Evolutionary conservation across 2,113 vertebrate genomes (phyloP), one percentile per base, ranked within the genome.

Genomic region (Sitta europaea): DNA sequence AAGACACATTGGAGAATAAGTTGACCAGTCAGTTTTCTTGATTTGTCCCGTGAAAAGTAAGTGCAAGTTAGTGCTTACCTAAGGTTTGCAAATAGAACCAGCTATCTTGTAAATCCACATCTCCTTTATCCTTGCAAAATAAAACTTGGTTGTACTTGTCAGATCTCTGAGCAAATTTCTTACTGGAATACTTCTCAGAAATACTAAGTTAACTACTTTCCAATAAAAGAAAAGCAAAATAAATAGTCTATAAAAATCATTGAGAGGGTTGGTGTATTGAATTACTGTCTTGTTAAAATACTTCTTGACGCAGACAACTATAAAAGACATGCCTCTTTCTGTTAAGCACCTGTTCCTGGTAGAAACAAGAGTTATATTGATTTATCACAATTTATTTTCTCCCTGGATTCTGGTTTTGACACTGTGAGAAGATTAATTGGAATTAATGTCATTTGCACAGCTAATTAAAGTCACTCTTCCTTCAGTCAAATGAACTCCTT

Each of bases 381-480:
- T 98, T 98, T 97, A 83, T 95, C 94, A 92, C 94, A 97, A 97
- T 98, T 98, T 98, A 97, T 98, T 98, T 98, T 97, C 96, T 97
- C 94, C 65, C 83, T 96, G 96, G 94, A 97, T 96, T 97, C 97
- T 96, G 96, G 95, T 97, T 97, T 92, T 97, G 98, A 97, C 97
- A 98, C 71, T 93, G 51, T 94, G 96, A 97, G 96, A 97, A 97
- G 97, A 98, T 98, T 98, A 98, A 98, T 98, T 98, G 93, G 97
- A 98, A 98, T 98, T 98, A 98, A 98, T 97, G 96, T 90, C 97
- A 98, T 98, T 98, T 98, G 96, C 97, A 97, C 97, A 97, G 96
- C 97, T 98, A 98, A 98, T 98, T 98, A 98, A 98, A 98, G 96
- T 96, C 97, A 97, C 93, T 98, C 97, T 98, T 97, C 63, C 92